Percentiles rank a stretch among this genome's conserved stretches.
phyloP scores from a whole-genome alignment of 2,797 vertebrate species.

The Dicrostonyx torquatus region DNA sequence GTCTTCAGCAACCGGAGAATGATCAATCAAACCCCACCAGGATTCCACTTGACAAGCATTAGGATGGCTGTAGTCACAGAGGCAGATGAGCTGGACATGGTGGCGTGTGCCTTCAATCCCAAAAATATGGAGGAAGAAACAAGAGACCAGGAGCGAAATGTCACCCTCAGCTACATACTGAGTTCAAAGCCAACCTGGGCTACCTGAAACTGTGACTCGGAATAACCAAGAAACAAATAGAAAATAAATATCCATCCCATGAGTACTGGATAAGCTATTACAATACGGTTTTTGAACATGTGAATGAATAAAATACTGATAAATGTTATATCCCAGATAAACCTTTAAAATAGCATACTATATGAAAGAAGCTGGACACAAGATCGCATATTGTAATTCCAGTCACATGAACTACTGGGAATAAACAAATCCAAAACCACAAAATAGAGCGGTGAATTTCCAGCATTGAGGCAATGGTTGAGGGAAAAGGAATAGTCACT shows the following conservation, averaged over 20 bases:
- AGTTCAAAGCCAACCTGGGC: background rate
- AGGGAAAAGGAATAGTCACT: background rate
- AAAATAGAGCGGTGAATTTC: background rate
- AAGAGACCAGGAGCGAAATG: background rate
- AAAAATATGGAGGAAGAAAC: background rate
- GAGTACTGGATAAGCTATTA: background rate
- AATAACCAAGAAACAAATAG: background rate
- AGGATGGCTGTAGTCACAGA: background rate
- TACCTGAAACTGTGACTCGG: background rate
- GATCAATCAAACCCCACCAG: slow-evolving; percentile 42
- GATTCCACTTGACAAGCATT: slow-evolving; percentile 8
- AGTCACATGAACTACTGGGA: background rate
- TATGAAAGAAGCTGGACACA: background rate
- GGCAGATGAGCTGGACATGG: background rate
- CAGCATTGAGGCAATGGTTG: too few relatives aligned
- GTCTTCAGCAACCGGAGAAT: slow-evolving; percentile 21
- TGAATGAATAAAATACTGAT: background rate
- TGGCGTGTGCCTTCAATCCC: background rate
- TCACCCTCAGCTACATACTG: background rate
- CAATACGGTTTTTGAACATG: background rate
- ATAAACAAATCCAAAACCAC: background rate
- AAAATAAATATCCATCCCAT: background rate
- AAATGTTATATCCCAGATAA: background rate
- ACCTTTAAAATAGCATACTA: background rate
- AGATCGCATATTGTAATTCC: background rate